Conservation (phyloP, 2,113 vertebrate genomes). For the Crotophaga sulcirostris region DNA sequence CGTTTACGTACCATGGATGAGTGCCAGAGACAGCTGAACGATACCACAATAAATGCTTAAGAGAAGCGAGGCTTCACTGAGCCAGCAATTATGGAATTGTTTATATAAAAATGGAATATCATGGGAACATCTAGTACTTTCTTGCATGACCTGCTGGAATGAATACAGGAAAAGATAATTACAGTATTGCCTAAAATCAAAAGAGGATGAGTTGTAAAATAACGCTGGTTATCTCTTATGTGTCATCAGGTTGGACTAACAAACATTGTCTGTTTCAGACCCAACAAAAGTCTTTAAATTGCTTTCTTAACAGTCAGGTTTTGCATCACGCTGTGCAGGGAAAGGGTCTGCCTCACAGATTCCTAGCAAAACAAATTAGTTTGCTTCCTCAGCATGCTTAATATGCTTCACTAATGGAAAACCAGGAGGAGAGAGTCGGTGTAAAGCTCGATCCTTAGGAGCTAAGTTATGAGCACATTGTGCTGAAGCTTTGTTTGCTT, state of each 20-base stretch:
- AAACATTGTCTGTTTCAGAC: background rate
- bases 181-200: background rate
- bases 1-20: background rate
- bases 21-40: background rate
- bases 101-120: background rate
- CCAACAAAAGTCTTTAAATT: background rate
- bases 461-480: background rate
- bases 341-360: background rate
- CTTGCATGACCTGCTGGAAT: constrained; percentile 16
- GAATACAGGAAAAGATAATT: constrained; percentile 30
- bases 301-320: background rate
- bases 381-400: background rate
- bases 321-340: background rate
- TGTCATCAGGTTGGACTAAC: background rate
- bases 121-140: constrained; percentile 31
- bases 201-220: background rate
- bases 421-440: background rate
- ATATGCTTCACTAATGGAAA: background rate
- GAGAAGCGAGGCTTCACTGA: background rate
- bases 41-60: background rate
- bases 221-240: background rate
- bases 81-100: constrained; percentile 8
- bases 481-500: background rate
- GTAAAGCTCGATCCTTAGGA: background rate
- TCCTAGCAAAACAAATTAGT: background rate